phyloP scores from a whole-genome alignment of 23 tunicate genomes.

The Pegea sp. region DNA sequence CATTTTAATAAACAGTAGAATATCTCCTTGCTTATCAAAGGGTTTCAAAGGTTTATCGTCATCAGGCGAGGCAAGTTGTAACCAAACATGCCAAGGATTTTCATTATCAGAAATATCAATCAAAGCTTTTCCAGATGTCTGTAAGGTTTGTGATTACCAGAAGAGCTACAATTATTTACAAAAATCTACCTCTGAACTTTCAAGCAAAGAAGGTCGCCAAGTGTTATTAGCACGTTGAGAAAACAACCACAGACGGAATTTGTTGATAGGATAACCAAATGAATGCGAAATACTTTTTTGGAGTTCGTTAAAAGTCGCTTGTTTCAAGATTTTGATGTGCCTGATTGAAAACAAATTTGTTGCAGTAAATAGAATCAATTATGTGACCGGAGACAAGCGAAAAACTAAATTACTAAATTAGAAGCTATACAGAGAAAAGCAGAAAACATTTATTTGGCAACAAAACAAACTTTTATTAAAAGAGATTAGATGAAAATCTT shows the following conservation, averaged over 20 bases:
- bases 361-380: too few species aligned
- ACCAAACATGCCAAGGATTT: constrained; percentile 79
- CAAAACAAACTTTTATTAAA: not conserved
- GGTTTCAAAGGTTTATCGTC: constrained; percentile 16
- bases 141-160: not conserved
- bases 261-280: constrained; percentile 35
- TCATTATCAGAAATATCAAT: constrained; percentile 68
- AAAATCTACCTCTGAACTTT: constrained; percentile 49
- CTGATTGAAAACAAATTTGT: constrained; percentile 4
- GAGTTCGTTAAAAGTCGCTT: constrained; percentile 31
- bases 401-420: not conserved
- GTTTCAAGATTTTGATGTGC: constrained; percentile 32
- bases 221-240: constrained; percentile 56
- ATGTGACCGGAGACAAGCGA: too few species aligned
- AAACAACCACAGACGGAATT: constrained; percentile 68
- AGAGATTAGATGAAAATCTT: not conserved
- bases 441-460: not conserved
- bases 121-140: constrained; percentile 31
- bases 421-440: not conserved
- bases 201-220: constrained; percentile 68
- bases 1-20: constrained; percentile 64
- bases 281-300: constrained; percentile 18
- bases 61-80: constrained; percentile 43
- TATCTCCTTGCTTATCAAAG: constrained; percentile 80
- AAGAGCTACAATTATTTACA: not conserved